Base-by-base conservation (phyloP, 1,140 invertebrate species). In the Macrobrachium nipponense region DNA sequence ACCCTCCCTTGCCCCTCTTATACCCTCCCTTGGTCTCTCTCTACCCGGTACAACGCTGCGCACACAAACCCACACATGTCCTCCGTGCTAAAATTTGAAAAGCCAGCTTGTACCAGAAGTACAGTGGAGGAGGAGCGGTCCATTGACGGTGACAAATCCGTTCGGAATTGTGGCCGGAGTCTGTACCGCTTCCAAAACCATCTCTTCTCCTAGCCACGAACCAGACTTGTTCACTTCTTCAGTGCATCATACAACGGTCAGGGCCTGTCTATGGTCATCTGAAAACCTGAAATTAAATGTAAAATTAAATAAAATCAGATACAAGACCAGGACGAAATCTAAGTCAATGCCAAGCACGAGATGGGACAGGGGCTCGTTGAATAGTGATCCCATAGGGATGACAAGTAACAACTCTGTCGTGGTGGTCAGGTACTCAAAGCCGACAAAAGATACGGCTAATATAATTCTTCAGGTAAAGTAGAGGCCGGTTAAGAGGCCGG, bases 381-480 rank as follows among this genome's bases (percentile, higher is more conserved):
- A 66, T 66, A 60, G 27, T 20, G 78, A 44, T 62, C 78, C 78
- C 78, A 66, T 80, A 66, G 61, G 61, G 61, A 66, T 44, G 78
- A 80, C 78, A 80, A 66, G 78, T 80, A 64, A 80, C 78, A 80
- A 80, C 78, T 80, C 61, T 80, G 61, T 80, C 61, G 78, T 43
- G 15, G 78, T 44, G 78, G 78, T 44, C 78, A 80, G 23, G 36
- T 62, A 62, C 78, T 80, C 78, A 14, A 80, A 14, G 23, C 78
- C 14, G 60, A 80, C 78, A 80, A 80, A 64, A 43, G 78, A 62
- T 36, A 10, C 78, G 78, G 78, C 78, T 66, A 80, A 80, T 80
- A 80, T 62, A 80, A 80, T 80, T 80, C 78, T 80, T 66, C 78
- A 80, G 78, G 78, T 80, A 66, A 80, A 80, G 78, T 80, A 80